These are phyloP conservation scores for Nanorana parkeri DNA, from an alignment of 2,113 vertebrate species.

Conservation along the genomic window DNA sequence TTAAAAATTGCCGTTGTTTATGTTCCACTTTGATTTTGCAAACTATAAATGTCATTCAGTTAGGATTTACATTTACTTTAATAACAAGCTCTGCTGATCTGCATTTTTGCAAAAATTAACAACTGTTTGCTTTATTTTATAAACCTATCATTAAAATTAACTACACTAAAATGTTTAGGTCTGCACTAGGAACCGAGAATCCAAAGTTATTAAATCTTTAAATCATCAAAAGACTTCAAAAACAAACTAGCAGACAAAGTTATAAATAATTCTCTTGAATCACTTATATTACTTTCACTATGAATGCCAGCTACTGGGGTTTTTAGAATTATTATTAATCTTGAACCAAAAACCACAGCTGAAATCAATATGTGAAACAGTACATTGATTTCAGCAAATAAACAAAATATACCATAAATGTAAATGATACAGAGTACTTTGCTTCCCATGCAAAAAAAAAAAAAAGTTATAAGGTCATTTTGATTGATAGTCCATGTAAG, in stretches of 20 bases:
- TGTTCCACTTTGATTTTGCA: too few relatives aligned
- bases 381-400: conserved; percentile 11
- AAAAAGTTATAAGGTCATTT: conserved; percentile 5
- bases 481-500: not conserved
- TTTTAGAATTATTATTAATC: conserved; percentile 32
- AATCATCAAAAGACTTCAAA: not conserved
- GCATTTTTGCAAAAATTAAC: too few relatives aligned
- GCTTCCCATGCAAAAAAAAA: not conserved
- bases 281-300: conserved; percentile 4
- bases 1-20: too few relatives aligned
- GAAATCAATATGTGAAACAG: conserved; percentile 25
- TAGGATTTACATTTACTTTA: too few relatives aligned
- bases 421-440: conserved; percentile 1
- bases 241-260: not conserved
- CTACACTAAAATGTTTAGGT: too few relatives aligned
- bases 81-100: too few relatives aligned
- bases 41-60: too few relatives aligned
- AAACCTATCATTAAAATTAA: too few relatives aligned
- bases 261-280: conserved; percentile 15
- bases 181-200: too few relatives aligned
- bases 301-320: conserved; percentile 2
- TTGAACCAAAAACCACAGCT: conserved; percentile 1
- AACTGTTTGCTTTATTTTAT: too few relatives aligned
- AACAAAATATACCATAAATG: not conserved
- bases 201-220: not conserved